A percentile compares a stretch with the other conserved stretches of the same genome.
Conservation (phyloP, 2,888 invertebrate genomes). For the Flexamia atlantica region DNA sequence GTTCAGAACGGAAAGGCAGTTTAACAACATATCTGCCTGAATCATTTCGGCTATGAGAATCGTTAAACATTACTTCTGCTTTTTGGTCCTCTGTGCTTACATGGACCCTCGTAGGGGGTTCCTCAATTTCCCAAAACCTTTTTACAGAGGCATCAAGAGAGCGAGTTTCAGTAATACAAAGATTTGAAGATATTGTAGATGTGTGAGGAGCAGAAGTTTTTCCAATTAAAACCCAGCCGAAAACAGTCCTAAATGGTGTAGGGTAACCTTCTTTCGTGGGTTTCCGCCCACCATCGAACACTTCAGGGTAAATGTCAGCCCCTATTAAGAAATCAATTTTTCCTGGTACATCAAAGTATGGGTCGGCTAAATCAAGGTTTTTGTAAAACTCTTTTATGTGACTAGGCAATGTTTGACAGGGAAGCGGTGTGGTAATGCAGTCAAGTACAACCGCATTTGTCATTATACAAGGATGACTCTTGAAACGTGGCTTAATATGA, state of each 20-base stretch:
- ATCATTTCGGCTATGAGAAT: neutral
- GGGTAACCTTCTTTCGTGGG: neutral
- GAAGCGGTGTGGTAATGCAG: neutral
- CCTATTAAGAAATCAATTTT: constrained; percentile 20
- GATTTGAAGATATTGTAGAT: neutral
- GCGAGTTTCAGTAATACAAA: neutral
- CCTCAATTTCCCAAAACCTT: neutral
- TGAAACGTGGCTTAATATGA: neutral
- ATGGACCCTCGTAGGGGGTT: neutral
- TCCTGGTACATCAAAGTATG: constrained; percentile 19
- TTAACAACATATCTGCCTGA: neutral
- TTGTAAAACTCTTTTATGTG: constrained; percentile 4
- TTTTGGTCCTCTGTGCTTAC: neutral
- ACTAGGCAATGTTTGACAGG: neutral
- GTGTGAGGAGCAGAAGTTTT: neutral
- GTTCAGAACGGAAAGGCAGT: neutral
- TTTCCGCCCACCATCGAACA: constrained; percentile 30
- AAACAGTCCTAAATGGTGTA: constrained; percentile 12
- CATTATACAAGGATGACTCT: neutral
- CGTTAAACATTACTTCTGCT: neutral
- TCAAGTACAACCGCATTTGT: constrained; percentile 9
- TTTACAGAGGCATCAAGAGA: neutral
- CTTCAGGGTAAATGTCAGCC: neutral
- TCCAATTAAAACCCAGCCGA: constrained; percentile 33
- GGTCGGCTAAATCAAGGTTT: constrained; percentile 5